A percentile compares a stretch with the other conserved stretches of the same genome.
These are phyloP conservation scores for Pteropus alecto DNA, from an alignment of 2,113 vertebrate genomes.

Conservation along the genomic window DNA sequence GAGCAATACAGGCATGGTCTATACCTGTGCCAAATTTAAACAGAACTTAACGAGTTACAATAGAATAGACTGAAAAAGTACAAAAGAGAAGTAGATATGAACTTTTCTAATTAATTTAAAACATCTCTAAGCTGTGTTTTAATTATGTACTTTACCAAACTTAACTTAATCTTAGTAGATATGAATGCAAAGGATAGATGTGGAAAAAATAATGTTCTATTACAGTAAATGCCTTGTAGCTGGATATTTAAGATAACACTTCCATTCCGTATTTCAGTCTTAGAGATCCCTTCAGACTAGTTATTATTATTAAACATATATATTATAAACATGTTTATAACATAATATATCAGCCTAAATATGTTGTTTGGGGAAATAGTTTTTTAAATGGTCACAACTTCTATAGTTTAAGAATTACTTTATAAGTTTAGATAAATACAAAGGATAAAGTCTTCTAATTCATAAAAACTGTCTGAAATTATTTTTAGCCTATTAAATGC, in stretches of 20 bases:
- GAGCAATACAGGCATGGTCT: neutral
- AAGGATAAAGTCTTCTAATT: neutral
- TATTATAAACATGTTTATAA: neutral
- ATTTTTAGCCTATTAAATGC: neutral
- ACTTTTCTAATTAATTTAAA: neutral
- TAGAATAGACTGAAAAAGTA: neutral
- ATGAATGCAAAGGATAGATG: neutral
- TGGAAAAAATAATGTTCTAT: neutral
- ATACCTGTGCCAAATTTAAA: neutral
- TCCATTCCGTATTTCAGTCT: neutral
- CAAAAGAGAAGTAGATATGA: neutral
- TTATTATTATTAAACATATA: neutral
- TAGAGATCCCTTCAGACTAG: neutral
- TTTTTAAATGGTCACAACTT: constrained; percentile 36
- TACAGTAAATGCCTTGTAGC: neutral
- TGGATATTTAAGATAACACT: neutral
- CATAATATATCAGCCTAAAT: neutral
- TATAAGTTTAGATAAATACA: neutral
- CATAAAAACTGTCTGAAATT: neutral
- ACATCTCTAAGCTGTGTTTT: neutral
- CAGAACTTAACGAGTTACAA: neutral
- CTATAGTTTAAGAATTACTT: neutral
- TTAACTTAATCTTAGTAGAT: neutral
- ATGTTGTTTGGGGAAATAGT: neutral
- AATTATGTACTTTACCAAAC: neutral